These are phyloP conservation scores for Sylvicapra grimmia DNA, from an alignment of 2,113 vertebrate species.

Conservation along the genomic window DNA sequence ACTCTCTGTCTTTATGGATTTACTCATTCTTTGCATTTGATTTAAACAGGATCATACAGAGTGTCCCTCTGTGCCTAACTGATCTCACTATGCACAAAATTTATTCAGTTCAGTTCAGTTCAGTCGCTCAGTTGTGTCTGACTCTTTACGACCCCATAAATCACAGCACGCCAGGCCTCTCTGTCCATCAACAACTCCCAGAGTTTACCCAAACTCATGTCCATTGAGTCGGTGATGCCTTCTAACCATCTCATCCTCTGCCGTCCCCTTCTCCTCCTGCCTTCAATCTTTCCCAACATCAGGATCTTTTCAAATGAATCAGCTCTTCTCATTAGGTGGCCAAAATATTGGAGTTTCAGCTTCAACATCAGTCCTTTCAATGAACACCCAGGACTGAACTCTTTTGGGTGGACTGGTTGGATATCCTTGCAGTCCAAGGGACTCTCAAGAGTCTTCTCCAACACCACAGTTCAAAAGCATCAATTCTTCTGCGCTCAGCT, in stretches of 20 bases:
- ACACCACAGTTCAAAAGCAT: neutral
- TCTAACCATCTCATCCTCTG: neutral
- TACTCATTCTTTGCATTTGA: neutral
- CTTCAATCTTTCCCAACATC: neutral
- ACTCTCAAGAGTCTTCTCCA: neutral
- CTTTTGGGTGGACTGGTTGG: neutral
- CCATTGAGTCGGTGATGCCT: neutral
- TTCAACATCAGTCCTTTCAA: neutral
- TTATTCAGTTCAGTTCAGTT: neutral
- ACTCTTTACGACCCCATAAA: neutral
- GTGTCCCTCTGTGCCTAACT: neutral
- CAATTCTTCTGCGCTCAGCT: neutral
- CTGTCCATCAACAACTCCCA: neutral
- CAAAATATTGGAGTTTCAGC: neutral
- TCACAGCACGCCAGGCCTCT: neutral
- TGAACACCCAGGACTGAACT: neutral
- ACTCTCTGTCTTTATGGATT: neutral
- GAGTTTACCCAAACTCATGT: neutral
- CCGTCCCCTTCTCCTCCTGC: neutral
- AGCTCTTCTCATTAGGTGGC: neutral
- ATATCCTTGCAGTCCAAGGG: neutral
- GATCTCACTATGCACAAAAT: neutral
- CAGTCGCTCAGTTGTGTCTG: fast-evolving
- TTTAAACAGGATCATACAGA: neutral
- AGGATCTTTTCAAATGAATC: neutral